Conservation (phyloP, 2,888 invertebrate species). For the Acanthopleura granulata region DNA sequence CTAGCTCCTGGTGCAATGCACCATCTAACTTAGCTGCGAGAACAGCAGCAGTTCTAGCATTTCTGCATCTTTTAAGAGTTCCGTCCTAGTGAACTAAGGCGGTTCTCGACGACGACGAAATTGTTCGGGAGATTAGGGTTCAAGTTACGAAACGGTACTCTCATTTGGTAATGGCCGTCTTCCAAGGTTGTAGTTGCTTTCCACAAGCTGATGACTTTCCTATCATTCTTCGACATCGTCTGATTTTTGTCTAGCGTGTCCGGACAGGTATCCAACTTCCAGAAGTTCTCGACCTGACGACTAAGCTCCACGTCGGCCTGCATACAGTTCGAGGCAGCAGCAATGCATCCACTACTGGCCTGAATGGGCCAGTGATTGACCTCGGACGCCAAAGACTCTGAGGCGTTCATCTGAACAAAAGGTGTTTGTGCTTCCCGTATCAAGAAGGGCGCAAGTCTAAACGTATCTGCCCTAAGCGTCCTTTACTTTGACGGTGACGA, state of each 20-base stretch:
- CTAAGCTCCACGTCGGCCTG: conserved; percentile 80
- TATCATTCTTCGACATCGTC: conserved; percentile 82
- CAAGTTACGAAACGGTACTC: conserved; percentile 23
- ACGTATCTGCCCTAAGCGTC: not conserved
- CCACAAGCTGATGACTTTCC: conserved; percentile 15
- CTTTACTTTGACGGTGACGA: not conserved
- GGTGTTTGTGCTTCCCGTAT: not conserved
- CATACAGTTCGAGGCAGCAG: conserved; percentile 17
- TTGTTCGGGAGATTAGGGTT: not conserved
- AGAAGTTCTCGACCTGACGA: conserved; percentile 82
- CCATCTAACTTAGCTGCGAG: not conserved
- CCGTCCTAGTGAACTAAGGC: conserved; percentile 17
- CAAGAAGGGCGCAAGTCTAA: not conserved
- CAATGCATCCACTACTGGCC: not conserved
- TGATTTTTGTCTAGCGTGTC: conserved; percentile 81
- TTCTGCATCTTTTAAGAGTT: not conserved
- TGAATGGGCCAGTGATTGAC: conserved; percentile 22
- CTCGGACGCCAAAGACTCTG: not conserved
- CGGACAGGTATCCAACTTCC: conserved; percentile 24
- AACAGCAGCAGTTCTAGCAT: conserved; percentile 12
- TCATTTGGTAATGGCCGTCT: conserved; percentile 23
- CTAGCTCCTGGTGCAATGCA: not conserved
- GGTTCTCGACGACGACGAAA: not conserved
- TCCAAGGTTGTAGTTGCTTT: conserved; percentile 3
- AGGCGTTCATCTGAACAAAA: not conserved